A percentile compares a stretch with the other conserved stretches of the same genome.
phyloP scores from a whole-genome alignment of 2,113 vertebrate species.

The Gallinago paraguaiae region DNA sequence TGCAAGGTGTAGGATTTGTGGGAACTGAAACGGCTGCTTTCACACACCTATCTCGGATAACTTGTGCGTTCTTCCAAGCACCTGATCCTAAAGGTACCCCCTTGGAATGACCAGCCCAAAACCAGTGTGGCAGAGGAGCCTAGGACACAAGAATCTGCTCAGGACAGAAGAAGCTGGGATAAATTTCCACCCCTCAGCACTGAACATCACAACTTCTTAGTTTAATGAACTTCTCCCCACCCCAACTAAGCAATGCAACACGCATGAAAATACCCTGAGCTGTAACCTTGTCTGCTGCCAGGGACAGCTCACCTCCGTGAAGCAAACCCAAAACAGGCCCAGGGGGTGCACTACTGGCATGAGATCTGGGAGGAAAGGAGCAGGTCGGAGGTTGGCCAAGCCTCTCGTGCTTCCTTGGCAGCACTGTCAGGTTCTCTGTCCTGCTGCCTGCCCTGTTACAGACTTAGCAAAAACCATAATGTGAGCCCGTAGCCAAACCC shows the following conservation, averaged over 20 bases:
- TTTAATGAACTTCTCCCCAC: not conserved
- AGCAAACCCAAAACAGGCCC: not conserved
- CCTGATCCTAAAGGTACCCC: not conserved
- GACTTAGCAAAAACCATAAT: not conserved
- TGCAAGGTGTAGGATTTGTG: not conserved
- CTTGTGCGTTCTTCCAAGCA: not conserved
- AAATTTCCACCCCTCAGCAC: not conserved
- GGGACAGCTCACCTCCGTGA: not conserved
- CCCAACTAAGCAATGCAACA: no score
- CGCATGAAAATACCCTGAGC: rapidly evolving
- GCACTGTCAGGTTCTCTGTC: not conserved
- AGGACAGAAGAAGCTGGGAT: not conserved
- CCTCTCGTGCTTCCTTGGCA: not conserved
- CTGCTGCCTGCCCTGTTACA: not conserved
- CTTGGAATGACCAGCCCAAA: not conserved
- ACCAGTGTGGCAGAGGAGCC: not conserved
- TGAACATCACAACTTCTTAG: not conserved
- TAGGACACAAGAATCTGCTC: not conserved
- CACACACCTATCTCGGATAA: not conserved
- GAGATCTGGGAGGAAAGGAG: rapidly evolving
- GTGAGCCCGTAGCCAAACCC: not conserved
- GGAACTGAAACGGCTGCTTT: rapidly evolving
- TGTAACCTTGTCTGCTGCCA: not conserved
- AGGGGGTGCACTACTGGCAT: not conserved
- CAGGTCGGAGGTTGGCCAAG: not conserved